Percentiles rank a stretch among this genome's conserved stretches.
These are phyloP conservation scores for Mizuhopecten yessoensis DNA, from an alignment of 1,140 invertebrate species.

Conservation along the genomic window DNA sequence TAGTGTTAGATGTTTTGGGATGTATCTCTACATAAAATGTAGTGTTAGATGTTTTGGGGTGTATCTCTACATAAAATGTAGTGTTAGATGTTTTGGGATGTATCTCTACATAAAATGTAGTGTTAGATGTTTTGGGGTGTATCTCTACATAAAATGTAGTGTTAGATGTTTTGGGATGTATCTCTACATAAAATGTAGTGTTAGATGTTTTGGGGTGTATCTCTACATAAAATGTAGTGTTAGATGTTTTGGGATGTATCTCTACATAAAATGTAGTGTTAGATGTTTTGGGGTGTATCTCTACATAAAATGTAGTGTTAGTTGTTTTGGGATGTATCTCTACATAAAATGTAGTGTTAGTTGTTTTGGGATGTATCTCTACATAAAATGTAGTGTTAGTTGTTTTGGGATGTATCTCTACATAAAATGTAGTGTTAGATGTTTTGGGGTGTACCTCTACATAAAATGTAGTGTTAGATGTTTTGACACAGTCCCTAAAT, in stretches of 20 bases:
- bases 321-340: not conserved
- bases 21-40: not conserved
- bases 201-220: slow-evolving; percentile 51
- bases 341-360: not conserved
- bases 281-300: not conserved
- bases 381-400: no score
- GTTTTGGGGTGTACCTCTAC: not conserved
- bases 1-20: not conserved
- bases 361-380: not conserved
- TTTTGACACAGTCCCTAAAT: slow-evolving; percentile 54
- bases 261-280: not conserved
- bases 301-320: no score
- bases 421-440: not conserved
- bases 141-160: not conserved
- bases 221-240: slow-evolving; percentile 15
- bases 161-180: not conserved
- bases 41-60: no score
- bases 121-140: no score
- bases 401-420: not conserved
- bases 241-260: not conserved
- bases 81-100: not conserved
- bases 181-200: not conserved
- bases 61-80: not conserved
- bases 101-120: no score
- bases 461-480: not conserved